phyloP scores from a whole-genome alignment of 2,113 vertebrate genomes.

The Syngnathus floridae region DNA sequence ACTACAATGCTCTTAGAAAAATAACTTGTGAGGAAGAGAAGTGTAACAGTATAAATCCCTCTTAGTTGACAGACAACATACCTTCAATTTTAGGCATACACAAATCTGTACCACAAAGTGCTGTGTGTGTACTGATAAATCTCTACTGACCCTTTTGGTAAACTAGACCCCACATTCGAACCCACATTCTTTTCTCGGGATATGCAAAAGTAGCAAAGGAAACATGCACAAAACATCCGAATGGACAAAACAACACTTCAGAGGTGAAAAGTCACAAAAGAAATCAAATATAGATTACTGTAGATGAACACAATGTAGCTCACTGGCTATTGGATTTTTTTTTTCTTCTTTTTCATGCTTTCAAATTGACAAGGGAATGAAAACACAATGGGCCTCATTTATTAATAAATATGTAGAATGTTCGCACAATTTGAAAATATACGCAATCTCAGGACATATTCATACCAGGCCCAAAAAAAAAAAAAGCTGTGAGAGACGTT shows the following conservation, averaged over 20 bases:
- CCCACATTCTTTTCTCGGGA: conserved; percentile 59
- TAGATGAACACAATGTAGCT: background rate
- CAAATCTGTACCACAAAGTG: conserved; percentile 59
- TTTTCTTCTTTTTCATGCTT: background rate
- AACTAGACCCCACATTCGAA: conserved; percentile 60
- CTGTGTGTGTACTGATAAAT: conserved; percentile 59
- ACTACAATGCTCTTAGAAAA: conserved; percentile 60
- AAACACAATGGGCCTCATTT: background rate
- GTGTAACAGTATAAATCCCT: conserved; percentile 19
- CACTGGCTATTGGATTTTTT: background rate
- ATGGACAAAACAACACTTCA: conserved; percentile 18
- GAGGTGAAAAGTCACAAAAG: background rate
- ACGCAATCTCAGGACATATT: no score
- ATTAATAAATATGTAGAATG: no score
- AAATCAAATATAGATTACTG: background rate
- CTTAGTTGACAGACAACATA: conserved; percentile 42
- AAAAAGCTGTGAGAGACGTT: no score
- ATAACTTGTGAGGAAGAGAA: conserved; percentile 60
- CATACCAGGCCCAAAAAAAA: no score
- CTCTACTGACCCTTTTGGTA: conserved; percentile 63
- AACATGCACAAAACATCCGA: conserved; percentile 30
- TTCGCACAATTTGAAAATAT: no score
- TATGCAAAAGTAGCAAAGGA: conserved; percentile 70
- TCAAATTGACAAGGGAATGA: background rate
- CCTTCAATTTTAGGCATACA: conserved; percentile 38